phyloP scores from a whole-genome alignment of 1,140 invertebrate species.

The Andrena cerasifolii region DNA sequence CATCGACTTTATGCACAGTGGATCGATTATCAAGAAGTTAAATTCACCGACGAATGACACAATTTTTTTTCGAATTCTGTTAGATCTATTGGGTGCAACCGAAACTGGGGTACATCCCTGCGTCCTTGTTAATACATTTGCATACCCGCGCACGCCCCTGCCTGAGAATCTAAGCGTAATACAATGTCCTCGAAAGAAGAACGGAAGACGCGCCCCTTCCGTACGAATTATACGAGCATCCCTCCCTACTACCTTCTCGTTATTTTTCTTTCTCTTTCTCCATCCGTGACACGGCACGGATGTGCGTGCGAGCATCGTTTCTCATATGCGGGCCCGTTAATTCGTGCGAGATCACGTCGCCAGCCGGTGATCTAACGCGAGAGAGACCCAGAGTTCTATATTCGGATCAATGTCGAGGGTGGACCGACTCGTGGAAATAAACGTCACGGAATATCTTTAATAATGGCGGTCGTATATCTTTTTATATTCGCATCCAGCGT shows the following conservation, averaged over 20 bases:
- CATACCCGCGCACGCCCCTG: conserved; percentile 69
- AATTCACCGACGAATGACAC: too few species aligned
- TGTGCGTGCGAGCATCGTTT: conserved; percentile 44
- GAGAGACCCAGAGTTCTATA: conserved; percentile 14
- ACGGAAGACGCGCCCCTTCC: conserved; percentile 71
- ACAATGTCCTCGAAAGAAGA: conserved; percentile 60
- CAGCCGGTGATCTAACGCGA: conserved; percentile 25
- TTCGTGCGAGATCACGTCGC: conserved; percentile 78
- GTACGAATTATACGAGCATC: conserved; percentile 45
- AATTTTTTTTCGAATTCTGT: neutral
- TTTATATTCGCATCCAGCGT: neutral
- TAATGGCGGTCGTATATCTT: neutral
- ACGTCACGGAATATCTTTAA: neutral
- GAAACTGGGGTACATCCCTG: conserved; percentile 30
- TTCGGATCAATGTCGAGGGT: conserved; percentile 21
- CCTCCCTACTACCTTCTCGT: conserved; percentile 11
- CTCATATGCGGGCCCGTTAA: conserved; percentile 71
- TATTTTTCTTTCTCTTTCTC: conserved; percentile 53
- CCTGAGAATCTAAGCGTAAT: conserved; percentile 68
- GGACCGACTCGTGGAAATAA: neutral
- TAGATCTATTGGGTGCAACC: neutral
- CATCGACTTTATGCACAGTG: too few species aligned
- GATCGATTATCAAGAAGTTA: too few species aligned
- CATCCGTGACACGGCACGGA: conserved; percentile 25
- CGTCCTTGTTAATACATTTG: conserved; percentile 66